phyloP scores from a whole-genome alignment of 2,113 vertebrate genomes.

The Neoarius graeffei region DNA sequence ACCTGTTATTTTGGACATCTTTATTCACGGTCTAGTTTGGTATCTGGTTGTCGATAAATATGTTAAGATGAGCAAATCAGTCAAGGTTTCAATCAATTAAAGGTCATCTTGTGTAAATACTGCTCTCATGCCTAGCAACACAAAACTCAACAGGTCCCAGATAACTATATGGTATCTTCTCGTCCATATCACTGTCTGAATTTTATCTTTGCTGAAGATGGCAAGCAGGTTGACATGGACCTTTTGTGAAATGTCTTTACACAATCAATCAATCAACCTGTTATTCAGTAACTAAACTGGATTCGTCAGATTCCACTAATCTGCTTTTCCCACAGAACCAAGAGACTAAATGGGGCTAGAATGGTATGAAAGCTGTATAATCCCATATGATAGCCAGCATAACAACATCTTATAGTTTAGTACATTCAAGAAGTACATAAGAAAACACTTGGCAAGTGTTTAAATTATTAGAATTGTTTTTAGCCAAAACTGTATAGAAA shows the following conservation, averaged over 20 bases:
- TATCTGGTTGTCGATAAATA: not conserved
- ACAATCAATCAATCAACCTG: not conserved
- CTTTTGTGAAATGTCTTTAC: not conserved
- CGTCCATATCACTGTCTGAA: not conserved
- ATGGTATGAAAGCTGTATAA: not conserved
- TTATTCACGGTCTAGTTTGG: not conserved
- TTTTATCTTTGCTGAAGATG: not conserved
- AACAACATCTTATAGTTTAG: not conserved
- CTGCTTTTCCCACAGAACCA: not conserved
- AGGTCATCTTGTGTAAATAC: not conserved
- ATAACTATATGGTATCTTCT: not conserved
- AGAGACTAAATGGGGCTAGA: not conserved
- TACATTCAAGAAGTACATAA: not conserved
- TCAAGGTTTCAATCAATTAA: not conserved
- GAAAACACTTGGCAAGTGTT: not conserved
- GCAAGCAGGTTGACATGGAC: not conserved
- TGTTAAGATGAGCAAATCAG: not conserved
- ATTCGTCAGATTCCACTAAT: slow-evolving; percentile 1
- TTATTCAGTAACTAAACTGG: slow-evolving; percentile 28
- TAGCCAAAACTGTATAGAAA: not conserved
- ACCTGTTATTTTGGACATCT: not conserved
- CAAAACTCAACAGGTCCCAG: not conserved
- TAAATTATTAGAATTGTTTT: not conserved
- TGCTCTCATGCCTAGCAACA: not conserved
- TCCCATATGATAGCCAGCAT: not conserved